Conservation (phyloP, 2,888 invertebrate species). For the Herminia tarsipennalis region DNA sequence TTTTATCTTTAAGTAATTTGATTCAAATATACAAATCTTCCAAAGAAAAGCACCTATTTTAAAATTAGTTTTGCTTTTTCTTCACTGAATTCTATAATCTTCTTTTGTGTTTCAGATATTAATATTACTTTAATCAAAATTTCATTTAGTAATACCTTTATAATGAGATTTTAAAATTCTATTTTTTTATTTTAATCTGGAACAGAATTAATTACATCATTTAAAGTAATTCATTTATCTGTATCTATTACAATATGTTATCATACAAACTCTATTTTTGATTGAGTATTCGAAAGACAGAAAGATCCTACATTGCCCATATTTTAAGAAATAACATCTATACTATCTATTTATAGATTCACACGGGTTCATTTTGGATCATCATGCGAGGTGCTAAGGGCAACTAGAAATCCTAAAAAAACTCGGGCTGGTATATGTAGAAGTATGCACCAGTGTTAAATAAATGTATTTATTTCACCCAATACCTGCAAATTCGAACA, state of each 20-base stretch:
- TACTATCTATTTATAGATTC: constrained; percentile 52
- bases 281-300: constrained; percentile 11
- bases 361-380: constrained; percentile 53
- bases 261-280: constrained; percentile 22
- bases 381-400: constrained; percentile 77
- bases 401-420: constrained; percentile 59
- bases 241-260: neutral
- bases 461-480: constrained; percentile 49
- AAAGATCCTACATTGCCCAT: constrained; percentile 29
- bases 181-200: too few species aligned
- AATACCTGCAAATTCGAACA: constrained; percentile 52
- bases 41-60: too few species aligned
- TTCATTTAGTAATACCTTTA: too few species aligned
- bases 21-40: too few species aligned
- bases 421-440: constrained; percentile 83
- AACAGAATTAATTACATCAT: too few species aligned
- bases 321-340: constrained; percentile 35
- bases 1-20: too few species aligned
- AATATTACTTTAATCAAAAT: too few species aligned
- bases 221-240: too few species aligned
- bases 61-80: too few species aligned
- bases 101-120: too few species aligned
- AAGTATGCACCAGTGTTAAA: constrained; percentile 81
- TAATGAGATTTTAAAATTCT: too few species aligned
- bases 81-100: too few species aligned